Evolutionary conservation across 2,113 vertebrate genomes (phyloP), one percentile per base, ranked within the genome.

Genomic region (Paraplagusia blochii): DNA sequence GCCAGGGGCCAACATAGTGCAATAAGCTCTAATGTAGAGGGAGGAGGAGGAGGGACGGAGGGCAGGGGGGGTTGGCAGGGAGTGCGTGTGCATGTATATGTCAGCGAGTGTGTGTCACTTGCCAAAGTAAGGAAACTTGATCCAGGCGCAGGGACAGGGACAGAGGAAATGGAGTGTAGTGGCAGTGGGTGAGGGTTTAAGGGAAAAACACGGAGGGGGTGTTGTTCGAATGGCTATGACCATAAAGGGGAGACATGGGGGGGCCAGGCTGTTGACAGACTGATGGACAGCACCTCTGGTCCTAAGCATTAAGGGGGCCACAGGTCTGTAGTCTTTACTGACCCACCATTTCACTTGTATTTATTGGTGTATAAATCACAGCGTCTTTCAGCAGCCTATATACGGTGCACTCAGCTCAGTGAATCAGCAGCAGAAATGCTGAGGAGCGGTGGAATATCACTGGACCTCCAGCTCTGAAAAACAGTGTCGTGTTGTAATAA

Each of bases 231-330:
- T 70, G 67, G 57, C 69, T 69, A 53, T 63, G 68, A 62, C 78
- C 78, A 76, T 79, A 77, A 79, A 81, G 73, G 74, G 82, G 52
- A 68, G 63, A 72, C 53, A 62, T 63, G 55, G 63, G 65, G 35
- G 69, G 63, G 71, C 63, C 55, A 65, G 16, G 65, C 65, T 78
- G 82, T 49, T 85, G 84, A 87, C 83, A 84, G 81, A 62, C 53
- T 83, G 83, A 88, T 66, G 47, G 85, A 85, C 77, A 76, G 83
- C 76, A 76, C 74, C 79, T 69, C 76, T 88, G 81, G 76, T 82
- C 63, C 58, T 36, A 47, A 36, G 49, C 66, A 77, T 79, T 72
- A 72, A 76, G 36, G 46, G 56, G 42, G 66, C 48, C 60, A 76
- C 39, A 58, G 66, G 68, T 68, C 65, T 68, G 61, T 9, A 29